Base-by-base conservation (phyloP, 2,888 invertebrate genomes). In the Loripinus fragilis region DNA sequence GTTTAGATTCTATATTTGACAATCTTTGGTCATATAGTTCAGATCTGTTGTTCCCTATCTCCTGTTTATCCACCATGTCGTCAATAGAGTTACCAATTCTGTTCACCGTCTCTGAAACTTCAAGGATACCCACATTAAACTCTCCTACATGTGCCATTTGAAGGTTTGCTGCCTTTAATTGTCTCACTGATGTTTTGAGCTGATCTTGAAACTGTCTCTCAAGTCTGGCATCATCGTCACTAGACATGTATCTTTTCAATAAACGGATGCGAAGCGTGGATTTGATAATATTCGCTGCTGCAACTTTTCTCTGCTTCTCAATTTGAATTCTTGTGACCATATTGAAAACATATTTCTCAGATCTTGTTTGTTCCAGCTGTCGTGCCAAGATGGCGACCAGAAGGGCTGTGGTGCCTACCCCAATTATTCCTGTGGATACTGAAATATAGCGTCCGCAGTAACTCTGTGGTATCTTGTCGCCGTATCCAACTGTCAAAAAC, bases 381-480 rank as follows among this genome's bases (percentile, higher is more conserved):
- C 87, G 81, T 2, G 91, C 89, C 28, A 90, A 81, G 45, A 90
- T 89, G 8, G 90, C 91, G 3, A 91, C 90, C 2, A 91, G 84
- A 17, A 91, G 82, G 0, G 91, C 90, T 0, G 89, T 89, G 33
- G 90, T 87, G 20, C 85, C 88, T 8, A 90, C 85, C 0, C 91
- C 91, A 88, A 90, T 88, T 17, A 88, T 70, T 2, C 88, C 90
- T 0, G 90, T 89, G 15, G 86, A 81, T 0, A 90, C 85, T 8
- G 90, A 88, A 23, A 91, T 88, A 65, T 88, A 90, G n/a, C 91
- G 82, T 0, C 91, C 91, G 77, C 91, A 91, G 71, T 90, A 88
- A 38, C 89, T 90, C 65, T 73, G 81, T 10, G 91, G 91, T 0
- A 89, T 88, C 15, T 87, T 76, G 71, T 91, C 90, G 0, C 91